Percentiles rank a stretch among this genome's conserved stretches.
phyloP scores from a whole-genome alignment of 37 sponge, comb jelly and placozoan genomes.

The Oscarella lobularis region DNA sequence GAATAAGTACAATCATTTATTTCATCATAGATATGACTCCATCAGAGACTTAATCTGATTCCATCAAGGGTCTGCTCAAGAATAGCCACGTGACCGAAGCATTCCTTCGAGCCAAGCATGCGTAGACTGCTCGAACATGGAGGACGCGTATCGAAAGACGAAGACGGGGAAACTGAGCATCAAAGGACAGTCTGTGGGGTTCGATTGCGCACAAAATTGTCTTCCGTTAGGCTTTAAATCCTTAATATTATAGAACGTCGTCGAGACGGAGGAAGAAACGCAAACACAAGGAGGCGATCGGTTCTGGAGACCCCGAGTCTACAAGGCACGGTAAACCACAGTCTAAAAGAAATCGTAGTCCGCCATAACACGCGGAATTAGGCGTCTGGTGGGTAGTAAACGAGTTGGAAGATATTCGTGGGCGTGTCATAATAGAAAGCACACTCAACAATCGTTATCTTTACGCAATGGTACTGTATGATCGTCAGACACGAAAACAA shows the following conservation, averaged over 20 bases:
- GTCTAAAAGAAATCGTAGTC: too few relatives aligned
- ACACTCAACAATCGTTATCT: conserved; percentile 28
- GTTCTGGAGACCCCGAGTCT: background rate
- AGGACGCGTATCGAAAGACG: background rate
- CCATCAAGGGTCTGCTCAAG: too few relatives aligned
- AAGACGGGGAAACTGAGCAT: background rate
- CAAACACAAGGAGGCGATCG: background rate
- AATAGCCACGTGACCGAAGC: too few relatives aligned
- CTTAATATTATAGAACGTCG: background rate
- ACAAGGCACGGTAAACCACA: background rate
- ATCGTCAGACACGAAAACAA: background rate
- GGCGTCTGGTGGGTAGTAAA: conserved; percentile 44
- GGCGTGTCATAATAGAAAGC: conserved; percentile 32
- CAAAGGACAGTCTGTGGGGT: background rate
- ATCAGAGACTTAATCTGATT: too few relatives aligned
- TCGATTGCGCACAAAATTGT: background rate
- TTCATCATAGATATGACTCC: too few relatives aligned
- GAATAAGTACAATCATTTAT: too few relatives aligned
- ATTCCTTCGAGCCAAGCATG: too few relatives aligned
- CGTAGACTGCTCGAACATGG: too few relatives aligned
- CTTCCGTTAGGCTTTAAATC: background rate
- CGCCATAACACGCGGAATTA: too few relatives aligned
- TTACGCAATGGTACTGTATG: conserved; percentile 16
- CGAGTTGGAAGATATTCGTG: conserved; percentile 26
- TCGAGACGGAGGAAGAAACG: background rate